Evolutionary conservation across 2,113 vertebrate genomes (phyloP).

Genomic region (Ranitomeya variabilis): DNA sequence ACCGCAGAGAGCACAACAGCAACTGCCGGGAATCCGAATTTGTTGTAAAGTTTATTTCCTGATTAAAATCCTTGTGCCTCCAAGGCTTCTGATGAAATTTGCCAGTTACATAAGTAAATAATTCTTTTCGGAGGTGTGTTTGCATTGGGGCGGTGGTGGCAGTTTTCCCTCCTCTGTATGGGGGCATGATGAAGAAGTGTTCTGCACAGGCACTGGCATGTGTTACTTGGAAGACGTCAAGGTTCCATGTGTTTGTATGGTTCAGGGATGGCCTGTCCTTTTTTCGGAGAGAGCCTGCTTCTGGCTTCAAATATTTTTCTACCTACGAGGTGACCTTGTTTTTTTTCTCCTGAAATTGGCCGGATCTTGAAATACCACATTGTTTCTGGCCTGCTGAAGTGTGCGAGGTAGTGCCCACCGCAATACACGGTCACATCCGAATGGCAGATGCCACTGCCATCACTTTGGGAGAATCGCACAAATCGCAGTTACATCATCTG

Average conservation of each 20-base stretch:
- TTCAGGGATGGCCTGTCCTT: background rate
- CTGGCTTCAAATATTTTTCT: background rate
- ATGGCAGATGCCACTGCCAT: background rate
- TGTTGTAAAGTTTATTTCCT: background rate
- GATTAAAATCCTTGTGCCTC: background rate
- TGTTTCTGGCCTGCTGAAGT: background rate
- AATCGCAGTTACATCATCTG: background rate
- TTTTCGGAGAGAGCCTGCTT: background rate
- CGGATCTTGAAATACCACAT: background rate
- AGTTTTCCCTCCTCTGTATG: background rate
- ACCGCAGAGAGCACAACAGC: background rate
- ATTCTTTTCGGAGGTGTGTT: background rate
- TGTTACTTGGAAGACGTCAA: background rate
- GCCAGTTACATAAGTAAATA: background rate
- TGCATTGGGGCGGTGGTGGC: background rate
- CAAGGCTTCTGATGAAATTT: background rate
- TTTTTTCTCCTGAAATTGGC: background rate
- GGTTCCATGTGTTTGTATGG: background rate
- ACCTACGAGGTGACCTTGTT: background rate
- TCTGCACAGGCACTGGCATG: constrained; percentile 9
- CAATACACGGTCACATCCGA: no score
- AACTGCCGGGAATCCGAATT: background rate
- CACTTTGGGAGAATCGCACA: background rate
- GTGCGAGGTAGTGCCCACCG: background rate
- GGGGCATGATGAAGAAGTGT: background rate